These are phyloP conservation scores for Agrilus cyanescens DNA, from an alignment of 2,888 invertebrate species.

Conservation along the genomic window DNA sequence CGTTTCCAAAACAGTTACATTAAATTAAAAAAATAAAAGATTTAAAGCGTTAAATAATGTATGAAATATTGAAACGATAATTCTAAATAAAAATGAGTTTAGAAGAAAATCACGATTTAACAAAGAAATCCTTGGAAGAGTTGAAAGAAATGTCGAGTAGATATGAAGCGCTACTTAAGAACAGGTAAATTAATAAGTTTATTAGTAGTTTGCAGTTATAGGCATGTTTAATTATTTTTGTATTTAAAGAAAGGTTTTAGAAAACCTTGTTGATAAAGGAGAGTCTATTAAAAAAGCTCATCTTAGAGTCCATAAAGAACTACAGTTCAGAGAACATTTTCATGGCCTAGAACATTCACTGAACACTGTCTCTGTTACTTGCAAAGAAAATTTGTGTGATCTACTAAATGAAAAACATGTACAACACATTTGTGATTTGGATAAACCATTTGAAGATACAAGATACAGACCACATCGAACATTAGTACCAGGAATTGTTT, in stretches of 20 bases:
- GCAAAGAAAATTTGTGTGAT: neutral
- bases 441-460: slow-evolving; percentile 6
- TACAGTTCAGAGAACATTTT: slow-evolving; percentile 3
- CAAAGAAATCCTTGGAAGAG: slow-evolving; percentile 4
- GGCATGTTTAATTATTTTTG: too few species aligned
- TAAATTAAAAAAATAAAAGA: slow-evolving; percentile 96
- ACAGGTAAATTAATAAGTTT: slow-evolving; percentile 4
- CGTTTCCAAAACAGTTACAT: slow-evolving; percentile 99
- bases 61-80: slow-evolving; percentile 82
- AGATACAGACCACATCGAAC: slow-evolving; percentile 8
- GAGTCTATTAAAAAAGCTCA: slow-evolving; percentile 3
- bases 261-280: slow-evolving; percentile 7
- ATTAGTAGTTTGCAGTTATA: too few species aligned
- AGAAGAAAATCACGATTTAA: slow-evolving; percentile 3
- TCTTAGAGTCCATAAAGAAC: slow-evolving; percentile 7
- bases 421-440: slow-evolving; percentile 8
- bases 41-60: slow-evolving; percentile 98
- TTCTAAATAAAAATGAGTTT: slow-evolving; percentile 4
- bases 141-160: slow-evolving; percentile 8
- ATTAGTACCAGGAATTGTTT: slow-evolving; percentile 2
- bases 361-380: neutral
- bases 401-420: slow-evolving; percentile 5
- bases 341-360: slow-evolving; percentile 2
- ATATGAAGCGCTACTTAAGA: slow-evolving; percentile 5
- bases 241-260: slow-evolving; percentile 6